Base-by-base conservation (phyloP, 2,888 invertebrate genomes). In the Leucania comma region DNA sequence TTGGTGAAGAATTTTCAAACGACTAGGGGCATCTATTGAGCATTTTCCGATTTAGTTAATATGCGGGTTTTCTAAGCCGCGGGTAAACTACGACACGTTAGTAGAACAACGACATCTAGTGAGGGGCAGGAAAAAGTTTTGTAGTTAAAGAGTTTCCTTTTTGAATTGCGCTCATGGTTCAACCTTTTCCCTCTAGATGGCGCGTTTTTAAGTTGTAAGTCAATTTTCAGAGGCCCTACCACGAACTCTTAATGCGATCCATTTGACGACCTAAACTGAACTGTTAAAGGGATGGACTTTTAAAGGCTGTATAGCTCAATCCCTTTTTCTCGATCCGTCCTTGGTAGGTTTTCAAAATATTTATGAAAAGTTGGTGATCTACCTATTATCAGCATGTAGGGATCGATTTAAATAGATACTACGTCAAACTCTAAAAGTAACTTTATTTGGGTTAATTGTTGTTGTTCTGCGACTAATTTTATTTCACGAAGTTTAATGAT, bases 101-200 rank as follows among this genome's bases (percentile, higher is more conserved):
- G 17, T n/a, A 17, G 20, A n/a, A 50, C 1, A 72, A 68, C 12
- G 82, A 64, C 83, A 82, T 84, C 83, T 83, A 79, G 56, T n/a
- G 62, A 17, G 35, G 35, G 62, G 60, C 46, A 10, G 5, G 1
- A 12, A 29, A 66, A 38, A 14, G 10, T 53, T 63, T 14, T 4
- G 3, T 20, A 20, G 4, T n/a, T 22, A 2, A 12, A 46, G 10
- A n/a, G 32, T 38, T 63, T 22, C 35, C 17, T 1, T 35, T 32
- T 50, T 1, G 3, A 26, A 29, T 1, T 35, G 3, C 6, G 29
- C 17, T 5, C 14, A 38, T 61, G 61, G 75, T 78, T 71, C 26
- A 1, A 35, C 1, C 2, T 22, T 61, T 57, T 38, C 0, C 24
- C 54, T n/a, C 2, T 4, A 80, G 80, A 68, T 14, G 5, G 61